Conservation (phyloP, 2,797 vertebrate genomes). For the Bryconaethiops microstoma region DNA sequence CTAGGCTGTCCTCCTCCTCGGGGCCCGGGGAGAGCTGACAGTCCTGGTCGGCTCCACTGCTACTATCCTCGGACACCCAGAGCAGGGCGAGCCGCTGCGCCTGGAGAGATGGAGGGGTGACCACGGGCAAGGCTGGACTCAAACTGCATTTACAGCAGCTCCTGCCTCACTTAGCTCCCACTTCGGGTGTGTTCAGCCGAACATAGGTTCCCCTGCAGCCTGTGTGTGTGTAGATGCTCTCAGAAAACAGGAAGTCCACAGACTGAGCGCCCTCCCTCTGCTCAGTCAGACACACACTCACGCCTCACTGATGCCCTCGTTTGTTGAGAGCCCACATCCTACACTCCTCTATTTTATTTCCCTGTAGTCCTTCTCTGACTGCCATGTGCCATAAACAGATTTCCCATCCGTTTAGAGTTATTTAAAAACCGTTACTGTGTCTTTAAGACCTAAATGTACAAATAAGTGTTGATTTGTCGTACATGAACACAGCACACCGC, state of each 20-base stretch:
- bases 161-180: too few species aligned
- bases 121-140: too few species aligned
- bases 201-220: slow-evolving; percentile 56
- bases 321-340: slow-evolving; percentile 4
- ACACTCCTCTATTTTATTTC: neutral
- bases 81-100: slow-evolving; percentile 58
- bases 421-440: too few species aligned
- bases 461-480: too few species aligned
- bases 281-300: slow-evolving; percentile 49
- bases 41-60: slow-evolving; percentile 67
- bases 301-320: too few species aligned
- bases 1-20: slow-evolving; percentile 40
- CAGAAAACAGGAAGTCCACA: slow-evolving; percentile 77
- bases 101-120: too few species aligned
- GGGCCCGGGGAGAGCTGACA: slow-evolving; percentile 68
- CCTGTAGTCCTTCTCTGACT: neutral
- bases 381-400: too few species aligned
- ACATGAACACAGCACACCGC: too few species aligned
- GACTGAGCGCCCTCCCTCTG: slow-evolving; percentile 63
- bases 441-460: too few species aligned
- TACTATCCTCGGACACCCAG: slow-evolving; percentile 66
- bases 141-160: too few species aligned
- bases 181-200: slow-evolving; percentile 47
- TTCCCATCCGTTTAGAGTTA: too few species aligned
- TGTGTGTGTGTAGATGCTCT: slow-evolving; percentile 53